These are phyloP conservation scores for Antedon mediterranea DNA, from an alignment of 53 echinoderm and acorn worm genomes.

Conservation along the genomic window DNA sequence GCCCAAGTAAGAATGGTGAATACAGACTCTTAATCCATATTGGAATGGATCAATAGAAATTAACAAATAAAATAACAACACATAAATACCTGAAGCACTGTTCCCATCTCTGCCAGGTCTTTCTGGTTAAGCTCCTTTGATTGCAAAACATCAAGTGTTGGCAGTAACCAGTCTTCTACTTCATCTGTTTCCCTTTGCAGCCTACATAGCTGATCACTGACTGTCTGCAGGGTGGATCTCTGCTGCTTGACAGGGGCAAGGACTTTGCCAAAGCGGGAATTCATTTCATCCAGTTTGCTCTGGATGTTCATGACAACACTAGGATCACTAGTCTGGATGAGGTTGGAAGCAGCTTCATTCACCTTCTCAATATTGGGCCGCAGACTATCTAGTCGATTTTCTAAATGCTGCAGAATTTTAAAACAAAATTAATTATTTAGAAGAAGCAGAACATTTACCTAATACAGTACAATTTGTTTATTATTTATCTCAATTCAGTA, in stretches of 20 bases:
- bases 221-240: slow-evolving; percentile 52
- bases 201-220: slow-evolving; percentile 52
- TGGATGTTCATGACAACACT: slow-evolving; percentile 63
- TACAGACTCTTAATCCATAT: too few relatives aligned
- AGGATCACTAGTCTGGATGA: slow-evolving; percentile 70
- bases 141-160: slow-evolving; percentile 60
- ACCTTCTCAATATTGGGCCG: slow-evolving; percentile 66
- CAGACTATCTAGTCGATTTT: slow-evolving; percentile 34
- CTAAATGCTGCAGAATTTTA: neutral
- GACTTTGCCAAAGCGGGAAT: slow-evolving; percentile 52
- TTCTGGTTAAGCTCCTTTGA: slow-evolving; percentile 63
- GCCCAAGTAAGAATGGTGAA: too few relatives aligned
- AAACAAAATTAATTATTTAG: neutral
- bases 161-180: slow-evolving; percentile 93
- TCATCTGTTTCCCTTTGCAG: slow-evolving; percentile 73
- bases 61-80: too few relatives aligned
- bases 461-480: too few relatives aligned
- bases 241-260: slow-evolving; percentile 44
- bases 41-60: too few relatives aligned
- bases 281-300: slow-evolving; percentile 60
- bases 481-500: too few relatives aligned
- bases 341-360: slow-evolving; percentile 70
- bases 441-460: too few relatives aligned
- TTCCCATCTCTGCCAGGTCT: slow-evolving; percentile 63
- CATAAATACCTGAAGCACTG: slow-evolving; percentile 49